Conservation (phyloP, 2,113 vertebrate genomes). For the Merops nubicus region DNA sequence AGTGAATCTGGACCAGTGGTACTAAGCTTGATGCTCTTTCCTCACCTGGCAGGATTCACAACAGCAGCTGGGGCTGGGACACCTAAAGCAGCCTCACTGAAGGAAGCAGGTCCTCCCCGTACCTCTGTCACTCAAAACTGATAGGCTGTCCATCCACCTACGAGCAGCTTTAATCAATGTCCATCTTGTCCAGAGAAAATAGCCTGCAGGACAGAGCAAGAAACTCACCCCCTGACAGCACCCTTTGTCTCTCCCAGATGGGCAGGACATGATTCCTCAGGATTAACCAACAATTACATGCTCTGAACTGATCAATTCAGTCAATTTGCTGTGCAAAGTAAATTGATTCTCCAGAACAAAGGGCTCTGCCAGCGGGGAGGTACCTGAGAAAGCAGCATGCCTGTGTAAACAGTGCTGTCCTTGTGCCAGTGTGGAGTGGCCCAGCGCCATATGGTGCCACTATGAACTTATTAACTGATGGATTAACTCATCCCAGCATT, state of each 20-base stretch:
- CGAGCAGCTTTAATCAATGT: constrained; percentile 78
- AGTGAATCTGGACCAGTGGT: fast-evolving
- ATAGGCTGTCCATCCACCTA: constrained; percentile 66
- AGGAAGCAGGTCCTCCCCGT: neutral
- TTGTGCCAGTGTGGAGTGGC: constrained; percentile 83
- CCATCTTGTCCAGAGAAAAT: constrained; percentile 72
- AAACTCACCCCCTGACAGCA: constrained; percentile 69
- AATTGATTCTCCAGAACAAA: constrained; percentile 93
- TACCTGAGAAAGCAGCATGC: constrained; percentile 93
- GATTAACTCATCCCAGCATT: constrained; percentile 92
- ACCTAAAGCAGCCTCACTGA: neutral
- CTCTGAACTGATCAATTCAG: constrained; percentile 92
- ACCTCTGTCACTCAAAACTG: neutral
- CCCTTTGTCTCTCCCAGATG: constrained; percentile 86
- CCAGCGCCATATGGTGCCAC: constrained; percentile 92
- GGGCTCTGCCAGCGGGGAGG: constrained; percentile 82
- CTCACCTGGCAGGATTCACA: neutral
- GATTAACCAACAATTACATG: constrained; percentile 92
- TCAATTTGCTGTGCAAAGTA: constrained; percentile 93
- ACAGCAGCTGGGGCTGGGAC: neutral
- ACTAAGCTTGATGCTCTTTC: neutral
- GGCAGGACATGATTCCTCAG: constrained; percentile 90
- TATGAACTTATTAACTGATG: constrained; percentile 94
- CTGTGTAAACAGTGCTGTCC: constrained; percentile 91
- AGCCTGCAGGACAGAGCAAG: constrained; percentile 28